phyloP scores from a whole-genome alignment of 2,888 invertebrate genomes.

The Apodemia zela region DNA sequence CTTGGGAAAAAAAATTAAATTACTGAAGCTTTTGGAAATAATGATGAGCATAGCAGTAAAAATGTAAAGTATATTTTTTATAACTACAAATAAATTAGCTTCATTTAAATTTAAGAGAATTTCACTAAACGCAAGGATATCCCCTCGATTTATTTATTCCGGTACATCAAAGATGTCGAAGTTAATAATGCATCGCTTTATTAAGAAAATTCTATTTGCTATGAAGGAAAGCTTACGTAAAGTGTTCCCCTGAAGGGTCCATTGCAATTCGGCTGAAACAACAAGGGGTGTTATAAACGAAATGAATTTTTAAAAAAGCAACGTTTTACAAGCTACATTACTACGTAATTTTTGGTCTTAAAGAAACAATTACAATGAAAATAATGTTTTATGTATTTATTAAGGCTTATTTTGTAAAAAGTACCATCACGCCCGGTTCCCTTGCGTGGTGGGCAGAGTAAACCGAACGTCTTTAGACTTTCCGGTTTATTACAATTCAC shows the following conservation, averaged over 20 bases:
- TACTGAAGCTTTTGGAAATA: too few relatives aligned
- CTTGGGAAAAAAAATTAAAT: too few relatives aligned
- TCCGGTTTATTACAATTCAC: too few relatives aligned
- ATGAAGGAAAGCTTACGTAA: conserved; percentile 44
- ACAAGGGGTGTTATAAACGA: conserved; percentile 39
- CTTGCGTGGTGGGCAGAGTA: too few relatives aligned
- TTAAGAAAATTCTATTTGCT: conserved; percentile 48
- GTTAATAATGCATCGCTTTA: conserved; percentile 69
- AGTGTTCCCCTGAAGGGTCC: conserved; percentile 34
- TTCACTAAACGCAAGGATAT: neutral
- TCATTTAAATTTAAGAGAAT: neutral
- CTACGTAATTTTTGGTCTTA: too few relatives aligned
- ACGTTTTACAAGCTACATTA: neutral
- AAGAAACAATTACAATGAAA: too few relatives aligned
- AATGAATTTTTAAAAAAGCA: conserved; percentile 20
- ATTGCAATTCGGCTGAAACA: conserved; percentile 47
- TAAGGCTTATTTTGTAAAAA: too few relatives aligned
- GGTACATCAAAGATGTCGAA: conserved; percentile 40
- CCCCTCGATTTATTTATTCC: conserved; percentile 42
- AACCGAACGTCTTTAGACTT: too few relatives aligned
- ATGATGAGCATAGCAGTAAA: too few relatives aligned
- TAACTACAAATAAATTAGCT: neutral
- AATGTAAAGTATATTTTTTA: too few relatives aligned
- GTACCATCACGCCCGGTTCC: too few relatives aligned
- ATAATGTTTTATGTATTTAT: too few relatives aligned